phyloP scores from a whole-genome alignment of 2,888 invertebrate species.

The Ophraella communa region DNA sequence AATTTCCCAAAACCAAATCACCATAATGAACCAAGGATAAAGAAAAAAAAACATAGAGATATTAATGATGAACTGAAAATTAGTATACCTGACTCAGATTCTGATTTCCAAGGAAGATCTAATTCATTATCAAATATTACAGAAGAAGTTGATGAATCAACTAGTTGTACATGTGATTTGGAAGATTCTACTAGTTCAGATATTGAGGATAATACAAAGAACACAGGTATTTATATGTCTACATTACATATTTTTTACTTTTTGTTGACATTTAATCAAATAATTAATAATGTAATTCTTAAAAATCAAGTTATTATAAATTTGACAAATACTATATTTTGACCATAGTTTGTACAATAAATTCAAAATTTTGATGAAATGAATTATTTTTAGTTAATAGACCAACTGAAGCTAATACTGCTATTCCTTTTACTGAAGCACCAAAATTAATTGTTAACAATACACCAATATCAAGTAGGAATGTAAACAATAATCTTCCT shows the following conservation, averaged over 20 bases:
- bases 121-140: background rate
- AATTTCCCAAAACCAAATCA: constrained; percentile 10
- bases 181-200: background rate
- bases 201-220: background rate
- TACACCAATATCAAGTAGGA: background rate
- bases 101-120: background rate
- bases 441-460: background rate
- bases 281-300: too few species aligned
- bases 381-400: background rate
- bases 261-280: too few species aligned
- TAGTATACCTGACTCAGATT: constrained; percentile 35
- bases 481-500: background rate
- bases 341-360: too few species aligned
- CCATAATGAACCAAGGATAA: background rate
- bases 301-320: too few species aligned
- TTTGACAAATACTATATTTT: too few species aligned
- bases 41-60: constrained; percentile 20
- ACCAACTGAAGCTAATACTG: background rate
- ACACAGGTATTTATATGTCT: background rate
- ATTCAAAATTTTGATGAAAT: too few species aligned
- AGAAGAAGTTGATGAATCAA: constrained; percentile 6
- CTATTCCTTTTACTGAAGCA: background rate
- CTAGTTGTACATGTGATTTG: constrained; percentile 30
- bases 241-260: too few species aligned
- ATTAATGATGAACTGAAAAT: constrained; percentile 41